Conservation (phyloP, 64 coral and sea anemone genomes). For the Montipora foliosa region DNA sequence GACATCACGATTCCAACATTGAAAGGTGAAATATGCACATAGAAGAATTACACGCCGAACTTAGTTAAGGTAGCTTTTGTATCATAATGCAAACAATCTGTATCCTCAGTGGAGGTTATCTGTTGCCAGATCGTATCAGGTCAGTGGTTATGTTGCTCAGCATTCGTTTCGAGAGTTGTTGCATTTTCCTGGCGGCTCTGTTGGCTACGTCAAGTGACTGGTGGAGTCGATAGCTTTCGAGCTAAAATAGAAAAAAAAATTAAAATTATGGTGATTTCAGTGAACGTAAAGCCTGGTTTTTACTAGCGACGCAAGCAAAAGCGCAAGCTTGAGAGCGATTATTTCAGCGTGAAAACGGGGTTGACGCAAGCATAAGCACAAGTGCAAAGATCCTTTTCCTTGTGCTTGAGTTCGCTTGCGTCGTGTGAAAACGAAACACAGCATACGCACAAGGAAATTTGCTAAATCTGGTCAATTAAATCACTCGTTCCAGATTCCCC, state of each 20-base stretch:
- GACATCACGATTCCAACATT: neutral
- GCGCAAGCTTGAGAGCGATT: too few relatives aligned
- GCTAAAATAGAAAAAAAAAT: slow-evolving; percentile 1
- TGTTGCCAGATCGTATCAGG: slow-evolving; percentile 85
- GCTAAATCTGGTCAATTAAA: too few relatives aligned
- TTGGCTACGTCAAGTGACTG: slow-evolving; percentile 90
- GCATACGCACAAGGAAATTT: too few relatives aligned
- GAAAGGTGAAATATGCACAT: neutral
- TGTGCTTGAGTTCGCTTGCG: too few relatives aligned
- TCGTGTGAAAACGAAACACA: too few relatives aligned
- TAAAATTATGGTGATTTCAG: too few relatives aligned
- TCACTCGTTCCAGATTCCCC: too few relatives aligned
- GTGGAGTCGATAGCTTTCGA: slow-evolving; percentile 89
- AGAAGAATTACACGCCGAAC: neutral
- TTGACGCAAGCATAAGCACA: too few relatives aligned
- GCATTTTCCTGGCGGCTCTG: slow-evolving; percentile 86
- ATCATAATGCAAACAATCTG: neutral
- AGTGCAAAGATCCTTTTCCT: too few relatives aligned
- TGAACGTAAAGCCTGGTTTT: too few relatives aligned
- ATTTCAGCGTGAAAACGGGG: too few relatives aligned
- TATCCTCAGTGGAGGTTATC: slow-evolving; percentile 7
- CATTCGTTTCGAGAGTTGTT: slow-evolving; percentile 88
- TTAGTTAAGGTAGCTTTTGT: neutral
- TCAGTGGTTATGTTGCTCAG: slow-evolving; percentile 79
- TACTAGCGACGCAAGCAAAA: too few relatives aligned